A percentile compares a stretch with the other conserved stretches of the same genome.
phyloP scores from a whole-genome alignment of 2,888 invertebrate genomes.

The Rapana venosa region DNA sequence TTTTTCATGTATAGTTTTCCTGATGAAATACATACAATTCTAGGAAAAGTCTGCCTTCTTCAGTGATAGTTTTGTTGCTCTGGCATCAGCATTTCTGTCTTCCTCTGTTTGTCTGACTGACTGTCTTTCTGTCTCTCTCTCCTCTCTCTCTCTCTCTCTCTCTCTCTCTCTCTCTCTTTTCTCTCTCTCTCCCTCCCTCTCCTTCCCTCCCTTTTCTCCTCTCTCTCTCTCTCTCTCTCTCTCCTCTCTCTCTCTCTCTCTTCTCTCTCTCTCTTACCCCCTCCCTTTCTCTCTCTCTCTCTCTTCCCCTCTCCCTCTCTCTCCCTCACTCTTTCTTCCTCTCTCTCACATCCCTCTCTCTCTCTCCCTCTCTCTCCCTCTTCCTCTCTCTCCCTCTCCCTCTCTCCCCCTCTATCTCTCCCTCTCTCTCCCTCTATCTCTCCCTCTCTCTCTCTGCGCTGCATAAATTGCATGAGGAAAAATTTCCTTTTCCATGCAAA shows the following conservation, averaged over 20 bases:
- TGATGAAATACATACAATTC: too few relatives aligned
- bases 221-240: too few relatives aligned
- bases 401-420: neutral
- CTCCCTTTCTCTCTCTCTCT: neutral
- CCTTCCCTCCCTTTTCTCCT: too few relatives aligned
- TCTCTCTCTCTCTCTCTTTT: too few relatives aligned
- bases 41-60: too few relatives aligned
- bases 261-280: neutral
- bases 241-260: neutral
- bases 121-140: too few relatives aligned
- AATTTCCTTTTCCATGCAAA: neutral
- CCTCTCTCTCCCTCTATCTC: neutral
- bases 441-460: neutral
- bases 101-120: too few relatives aligned
- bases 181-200: too few relatives aligned
- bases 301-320: neutral
- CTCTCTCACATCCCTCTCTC: neutral
- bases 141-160: too few relatives aligned
- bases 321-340: neutral
- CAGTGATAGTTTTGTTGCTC: too few relatives aligned
- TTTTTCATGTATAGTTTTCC: neutral
- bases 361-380: neutral
- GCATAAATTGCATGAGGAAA: too few relatives aligned
- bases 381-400: neutral
- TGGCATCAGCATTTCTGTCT: too few relatives aligned